These are phyloP conservation scores for Drosophila yakuba DNA, from an alignment of 1,140 invertebrate species.

Conservation along the genomic window DNA sequence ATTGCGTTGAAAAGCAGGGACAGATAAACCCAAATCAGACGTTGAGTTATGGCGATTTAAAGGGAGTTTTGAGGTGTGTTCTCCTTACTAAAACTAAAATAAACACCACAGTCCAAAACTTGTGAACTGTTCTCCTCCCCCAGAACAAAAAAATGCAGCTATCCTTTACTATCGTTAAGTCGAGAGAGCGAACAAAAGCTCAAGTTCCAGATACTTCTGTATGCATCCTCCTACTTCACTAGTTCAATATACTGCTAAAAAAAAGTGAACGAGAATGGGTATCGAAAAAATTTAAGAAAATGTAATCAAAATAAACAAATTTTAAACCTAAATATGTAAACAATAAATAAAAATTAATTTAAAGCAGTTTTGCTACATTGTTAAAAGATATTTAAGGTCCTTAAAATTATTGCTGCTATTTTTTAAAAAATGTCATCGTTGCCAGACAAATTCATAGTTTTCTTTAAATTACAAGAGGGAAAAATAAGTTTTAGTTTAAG, in stretches of 20 bases:
- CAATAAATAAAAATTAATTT: background rate
- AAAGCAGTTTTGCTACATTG: too few species aligned
- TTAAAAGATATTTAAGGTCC: too few species aligned
- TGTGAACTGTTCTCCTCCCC: background rate
- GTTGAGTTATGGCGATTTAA: background rate
- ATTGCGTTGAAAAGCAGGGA: conserved; percentile 43
- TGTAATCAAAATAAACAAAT: too few species aligned
- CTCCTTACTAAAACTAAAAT: conserved; percentile 67
- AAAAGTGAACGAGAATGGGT: background rate
- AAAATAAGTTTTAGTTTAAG: background rate
- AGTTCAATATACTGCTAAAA: background rate
- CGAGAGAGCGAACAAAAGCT: conserved; percentile 71
- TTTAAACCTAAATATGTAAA: background rate
- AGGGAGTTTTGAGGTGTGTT: conserved; percentile 4
- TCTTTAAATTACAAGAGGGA: too few species aligned
- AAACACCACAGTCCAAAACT: conserved; percentile 45
- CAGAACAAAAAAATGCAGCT: conserved; percentile 1
- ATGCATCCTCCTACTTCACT: conserved; percentile 14
- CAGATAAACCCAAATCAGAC: conserved; percentile 50
- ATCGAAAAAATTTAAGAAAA: background rate
- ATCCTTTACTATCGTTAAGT: conserved; percentile 55
- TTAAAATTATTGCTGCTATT: background rate
- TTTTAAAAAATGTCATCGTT: too few species aligned
- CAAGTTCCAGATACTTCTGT: conserved; percentile 65
- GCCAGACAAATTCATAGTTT: too few species aligned